Percentiles rank a stretch among this genome's conserved stretches.
Conservation (phyloP, 2,797 vertebrate species). For the Hybognathus amarus region DNA sequence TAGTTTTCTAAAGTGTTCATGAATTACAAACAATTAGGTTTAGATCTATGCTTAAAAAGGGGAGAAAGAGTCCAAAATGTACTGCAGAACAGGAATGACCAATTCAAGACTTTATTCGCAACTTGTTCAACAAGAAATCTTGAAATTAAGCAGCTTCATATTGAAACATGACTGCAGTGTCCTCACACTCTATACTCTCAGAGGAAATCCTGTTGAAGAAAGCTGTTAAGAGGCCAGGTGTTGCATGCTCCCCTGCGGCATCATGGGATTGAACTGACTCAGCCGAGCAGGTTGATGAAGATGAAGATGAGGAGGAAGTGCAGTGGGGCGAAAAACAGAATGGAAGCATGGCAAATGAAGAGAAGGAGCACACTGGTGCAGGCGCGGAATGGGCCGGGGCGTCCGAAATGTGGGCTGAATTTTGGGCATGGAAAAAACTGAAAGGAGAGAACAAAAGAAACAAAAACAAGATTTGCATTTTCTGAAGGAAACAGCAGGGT, state of each 20-base stretch:
- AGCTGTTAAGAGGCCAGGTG: slow-evolving; percentile 20
- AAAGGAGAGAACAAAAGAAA: slow-evolving; percentile 79
- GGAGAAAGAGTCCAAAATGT: neutral
- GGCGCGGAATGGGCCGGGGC: slow-evolving; percentile 74
- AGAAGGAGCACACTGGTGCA: slow-evolving; percentile 79
- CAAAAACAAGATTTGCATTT: slow-evolving; percentile 61
- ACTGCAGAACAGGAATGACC: neutral
- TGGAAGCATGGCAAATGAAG: slow-evolving; percentile 74
- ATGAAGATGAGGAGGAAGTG: slow-evolving; percentile 63
- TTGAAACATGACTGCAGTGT: neutral
- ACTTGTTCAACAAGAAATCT: neutral
- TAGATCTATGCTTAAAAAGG: neutral
- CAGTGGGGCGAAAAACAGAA: slow-evolving; percentile 67
- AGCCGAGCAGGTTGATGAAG: slow-evolving; percentile 48
- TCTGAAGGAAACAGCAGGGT: no score
- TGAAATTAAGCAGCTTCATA: neutral
- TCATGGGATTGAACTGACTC: slow-evolving; percentile 34
- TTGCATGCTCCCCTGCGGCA: slow-evolving; percentile 41
- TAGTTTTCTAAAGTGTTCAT: no score
- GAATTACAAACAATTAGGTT: neutral
- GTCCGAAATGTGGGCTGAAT: slow-evolving; percentile 74
- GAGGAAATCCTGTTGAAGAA: slow-evolving; percentile 30
- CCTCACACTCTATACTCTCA: slow-evolving; percentile 20
- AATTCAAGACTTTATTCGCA: neutral
- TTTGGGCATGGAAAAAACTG: slow-evolving; percentile 81